Percentiles rank a stretch among this genome's conserved stretches.
These are phyloP conservation scores for Phoxinus phoxinus DNA, from an alignment of 2,113 vertebrate genomes.

Conservation along the genomic window DNA sequence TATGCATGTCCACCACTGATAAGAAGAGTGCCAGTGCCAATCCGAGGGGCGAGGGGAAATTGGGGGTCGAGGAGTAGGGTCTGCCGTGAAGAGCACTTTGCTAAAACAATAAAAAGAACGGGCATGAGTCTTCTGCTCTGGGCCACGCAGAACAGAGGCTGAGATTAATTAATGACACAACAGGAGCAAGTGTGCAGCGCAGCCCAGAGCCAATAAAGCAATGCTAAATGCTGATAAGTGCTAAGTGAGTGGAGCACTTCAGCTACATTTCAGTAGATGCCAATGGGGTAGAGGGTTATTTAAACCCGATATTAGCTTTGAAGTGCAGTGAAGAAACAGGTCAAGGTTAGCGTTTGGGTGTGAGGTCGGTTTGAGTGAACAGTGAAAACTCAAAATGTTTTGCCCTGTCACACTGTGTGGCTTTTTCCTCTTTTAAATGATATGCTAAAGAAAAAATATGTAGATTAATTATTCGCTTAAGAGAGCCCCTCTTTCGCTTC, in stretches of 20 bases:
- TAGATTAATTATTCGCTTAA: slow-evolving; percentile 50
- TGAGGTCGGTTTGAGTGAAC: not conserved
- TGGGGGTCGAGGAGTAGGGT: slow-evolving; percentile 32
- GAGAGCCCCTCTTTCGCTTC: slow-evolving; percentile 3
- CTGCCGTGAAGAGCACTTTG: slow-evolving; percentile 44
- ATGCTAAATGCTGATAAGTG: slow-evolving; percentile 40
- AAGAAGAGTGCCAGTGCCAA: slow-evolving; percentile 68
- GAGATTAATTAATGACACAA: slow-evolving; percentile 56
- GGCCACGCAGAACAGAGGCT: slow-evolving; percentile 52
- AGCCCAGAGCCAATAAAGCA: slow-evolving; percentile 51
- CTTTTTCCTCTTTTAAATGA: not conserved
- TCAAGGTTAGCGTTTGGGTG: not conserved
- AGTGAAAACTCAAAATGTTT: not conserved
- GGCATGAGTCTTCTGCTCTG: slow-evolving; percentile 37
- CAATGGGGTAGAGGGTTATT: slow-evolving; percentile 15
- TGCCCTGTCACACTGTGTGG: not conserved
- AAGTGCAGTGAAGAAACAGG: slow-evolving; percentile 15
- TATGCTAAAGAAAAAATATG: not conserved
- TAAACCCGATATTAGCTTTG: not conserved
- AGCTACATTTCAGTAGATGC: slow-evolving; percentile 53
- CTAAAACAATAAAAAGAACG: slow-evolving; percentile 52
- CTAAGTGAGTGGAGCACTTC: slow-evolving; percentile 54
- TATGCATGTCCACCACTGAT: slow-evolving; percentile 75
- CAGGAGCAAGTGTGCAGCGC: slow-evolving; percentile 45
- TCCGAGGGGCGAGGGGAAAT: slow-evolving; percentile 51